A percentile compares a stretch with the other conserved stretches of the same genome.
Evolutionary conservation across 2,797 vertebrate genomes (phyloP).

Genomic region (Enteromius anoplus): DNA sequence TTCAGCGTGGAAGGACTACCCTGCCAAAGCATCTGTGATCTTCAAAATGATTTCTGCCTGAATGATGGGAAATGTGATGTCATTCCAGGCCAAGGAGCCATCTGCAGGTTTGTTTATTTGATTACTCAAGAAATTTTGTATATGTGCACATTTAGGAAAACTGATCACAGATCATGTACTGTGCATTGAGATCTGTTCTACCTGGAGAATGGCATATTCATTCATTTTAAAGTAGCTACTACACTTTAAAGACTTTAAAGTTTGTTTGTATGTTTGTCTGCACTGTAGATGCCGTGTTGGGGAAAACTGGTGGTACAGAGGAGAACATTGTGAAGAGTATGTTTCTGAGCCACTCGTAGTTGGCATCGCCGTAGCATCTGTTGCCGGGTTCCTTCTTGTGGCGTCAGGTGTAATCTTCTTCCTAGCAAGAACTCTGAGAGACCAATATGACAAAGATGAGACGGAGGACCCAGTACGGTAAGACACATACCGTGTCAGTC

Average conservation of each 20-base stretch:
- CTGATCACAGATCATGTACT: not conserved
- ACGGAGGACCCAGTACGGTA: slow-evolving; percentile 78
- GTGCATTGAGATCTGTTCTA: not conserved
- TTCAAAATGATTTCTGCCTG: slow-evolving; percentile 87
- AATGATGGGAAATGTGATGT: slow-evolving; percentile 95
- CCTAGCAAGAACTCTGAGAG: slow-evolving; percentile 82
- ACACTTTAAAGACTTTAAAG: not conserved
- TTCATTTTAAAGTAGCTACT: not conserved
- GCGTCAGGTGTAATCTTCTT: slow-evolving; percentile 84
- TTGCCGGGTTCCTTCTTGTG: slow-evolving; percentile 85
- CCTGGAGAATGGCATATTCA: not conserved
- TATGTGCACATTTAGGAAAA: not conserved
- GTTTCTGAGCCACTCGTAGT: slow-evolving; percentile 91
- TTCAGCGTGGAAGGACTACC: slow-evolving; percentile 88
- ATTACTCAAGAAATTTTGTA: not conserved
- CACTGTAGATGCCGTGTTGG: slow-evolving; percentile 86
- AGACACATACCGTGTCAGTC: not conserved
- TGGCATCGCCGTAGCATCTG: slow-evolving; percentile 85
- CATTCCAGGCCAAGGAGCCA: slow-evolving; percentile 65
- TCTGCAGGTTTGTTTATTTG: slow-evolving; percentile 52
- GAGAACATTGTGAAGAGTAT: slow-evolving; percentile 92
- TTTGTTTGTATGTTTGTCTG: slow-evolving; percentile 19
- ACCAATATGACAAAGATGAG: slow-evolving; percentile 82
- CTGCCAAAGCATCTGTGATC: slow-evolving; percentile 89
- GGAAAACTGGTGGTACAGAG: slow-evolving; percentile 95